Conservation (phyloP, 2,113 vertebrate species). For the Dolichallabes microphthalmus region DNA sequence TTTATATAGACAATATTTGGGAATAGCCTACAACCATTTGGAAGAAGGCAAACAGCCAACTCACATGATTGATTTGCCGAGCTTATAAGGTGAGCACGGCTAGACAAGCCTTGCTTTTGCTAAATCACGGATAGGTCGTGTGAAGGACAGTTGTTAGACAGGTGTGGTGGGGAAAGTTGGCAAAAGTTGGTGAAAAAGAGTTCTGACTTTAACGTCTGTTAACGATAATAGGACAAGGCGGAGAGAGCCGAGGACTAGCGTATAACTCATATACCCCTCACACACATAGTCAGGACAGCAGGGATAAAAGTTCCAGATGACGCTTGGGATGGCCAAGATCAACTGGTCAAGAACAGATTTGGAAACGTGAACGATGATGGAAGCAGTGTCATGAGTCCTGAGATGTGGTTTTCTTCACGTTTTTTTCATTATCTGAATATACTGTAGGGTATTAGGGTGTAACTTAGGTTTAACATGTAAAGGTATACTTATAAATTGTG, state of each 20-base stretch:
- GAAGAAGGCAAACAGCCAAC: neutral
- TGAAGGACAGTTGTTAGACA: neutral
- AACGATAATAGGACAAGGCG: too few species aligned
- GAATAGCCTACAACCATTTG: slow-evolving; percentile 4
- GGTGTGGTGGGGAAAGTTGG: neutral
- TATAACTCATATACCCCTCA: neutral
- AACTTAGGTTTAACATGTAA: neutral
- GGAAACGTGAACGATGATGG: neutral
- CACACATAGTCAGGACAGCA: neutral
- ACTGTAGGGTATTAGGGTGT: neutral
- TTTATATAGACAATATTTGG: slow-evolving; percentile 14
- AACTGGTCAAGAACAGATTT: neutral
- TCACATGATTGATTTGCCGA: neutral
- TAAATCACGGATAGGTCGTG: too few species aligned
- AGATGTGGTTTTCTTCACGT: neutral
- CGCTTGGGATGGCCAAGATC: neutral
- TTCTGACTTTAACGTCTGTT: neutral
- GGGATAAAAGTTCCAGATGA: too few species aligned
- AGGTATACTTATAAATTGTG: neutral
- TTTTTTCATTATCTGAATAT: neutral
- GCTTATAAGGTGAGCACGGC: neutral
- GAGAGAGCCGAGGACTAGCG: neutral
- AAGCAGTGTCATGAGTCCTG: neutral
- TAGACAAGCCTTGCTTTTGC: neutral
- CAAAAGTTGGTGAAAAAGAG: neutral